Evolutionary conservation across 2,888 invertebrate species (phyloP).

Genomic region (Cryptosula pallasiana): DNA sequence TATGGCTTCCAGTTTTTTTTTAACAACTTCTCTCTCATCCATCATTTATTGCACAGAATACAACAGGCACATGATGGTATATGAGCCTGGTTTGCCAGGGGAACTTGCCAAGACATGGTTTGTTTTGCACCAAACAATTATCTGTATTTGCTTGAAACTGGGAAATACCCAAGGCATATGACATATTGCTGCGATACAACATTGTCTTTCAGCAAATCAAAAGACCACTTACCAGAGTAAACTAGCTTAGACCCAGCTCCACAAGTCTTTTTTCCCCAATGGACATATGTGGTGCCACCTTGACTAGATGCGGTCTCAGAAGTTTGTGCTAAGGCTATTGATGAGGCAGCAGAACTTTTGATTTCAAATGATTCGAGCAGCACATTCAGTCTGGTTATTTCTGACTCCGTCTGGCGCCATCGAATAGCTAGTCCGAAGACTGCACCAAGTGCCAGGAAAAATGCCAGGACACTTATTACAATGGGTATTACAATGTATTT

Average conservation of each 20-base stretch:
- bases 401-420: neutral
- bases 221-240: conserved; percentile 5
- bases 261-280: conserved; percentile 2
- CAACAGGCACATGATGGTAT: no score
- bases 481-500: neutral
- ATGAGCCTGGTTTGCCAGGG: no score
- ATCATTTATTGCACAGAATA: no score
- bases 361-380: neutral
- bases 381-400: neutral
- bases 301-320: neutral
- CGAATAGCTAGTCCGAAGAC: neutral
- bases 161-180: no score
- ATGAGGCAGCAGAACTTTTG: neutral
- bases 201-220: no score
- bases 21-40: no score
- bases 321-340: neutral
- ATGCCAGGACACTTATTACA: neutral
- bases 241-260: neutral
- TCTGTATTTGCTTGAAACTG: no score
- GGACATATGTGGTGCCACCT: neutral
- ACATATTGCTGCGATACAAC: no score
- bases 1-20: no score
- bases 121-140: no score
- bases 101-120: no score
- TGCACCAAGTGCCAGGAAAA: conserved; percentile 3